Evolutionary conservation across 2,888 invertebrate species (phyloP), one percentile per base, ranked within the genome.

Genomic region (Rosalia funebris): DNA sequence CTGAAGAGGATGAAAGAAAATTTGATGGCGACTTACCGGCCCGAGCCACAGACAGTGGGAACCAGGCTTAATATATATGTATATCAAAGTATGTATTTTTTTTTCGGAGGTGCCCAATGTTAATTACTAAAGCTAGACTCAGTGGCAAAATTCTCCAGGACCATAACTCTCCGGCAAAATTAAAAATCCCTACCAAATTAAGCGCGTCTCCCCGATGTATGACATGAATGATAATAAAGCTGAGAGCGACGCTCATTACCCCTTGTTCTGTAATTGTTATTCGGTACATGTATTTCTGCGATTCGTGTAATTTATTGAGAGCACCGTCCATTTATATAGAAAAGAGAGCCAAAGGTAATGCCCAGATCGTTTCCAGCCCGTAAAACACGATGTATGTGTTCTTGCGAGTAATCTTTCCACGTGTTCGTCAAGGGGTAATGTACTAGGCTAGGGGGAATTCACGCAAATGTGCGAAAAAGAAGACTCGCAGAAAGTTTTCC

Each of bases 361-460:
- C 47, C 57, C 53, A 63, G 70, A 73, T 70, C 70, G 74, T 75
- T 76, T 75, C 73, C 74, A 69, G 68, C 56, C 72, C 72, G 73
- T 75, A 75, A 75, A 77, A 68, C 72, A 73, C 71, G 70, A 68
- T 64, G 59, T 68, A 64, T 68, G 61, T 62, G 63, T 63, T 64
- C 58, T 56, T 55, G 66, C 69, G 71, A 70, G 74, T 75, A 76
- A 76, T 75, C 74, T 74, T 69, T 71, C 65, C 68, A 69, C 68
- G 70, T 70, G 71, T 70, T 71, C 66, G 57, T 71, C 62, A 70
- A 72, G 73, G 69, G 70, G 70, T 74, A 73, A 75, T 70, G 68
- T 75, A 74, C 72, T 72, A 71, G 65, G 63, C 73, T 58, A 34
- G 56, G 57, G 73, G 76, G 74, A 74, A 71, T 74, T 70, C 46